A percentile compares a stretch with the other conserved stretches of the same genome.
These are phyloP conservation scores for Morus bassanus DNA, from an alignment of 2,797 vertebrate genomes.

Conservation along the genomic window DNA sequence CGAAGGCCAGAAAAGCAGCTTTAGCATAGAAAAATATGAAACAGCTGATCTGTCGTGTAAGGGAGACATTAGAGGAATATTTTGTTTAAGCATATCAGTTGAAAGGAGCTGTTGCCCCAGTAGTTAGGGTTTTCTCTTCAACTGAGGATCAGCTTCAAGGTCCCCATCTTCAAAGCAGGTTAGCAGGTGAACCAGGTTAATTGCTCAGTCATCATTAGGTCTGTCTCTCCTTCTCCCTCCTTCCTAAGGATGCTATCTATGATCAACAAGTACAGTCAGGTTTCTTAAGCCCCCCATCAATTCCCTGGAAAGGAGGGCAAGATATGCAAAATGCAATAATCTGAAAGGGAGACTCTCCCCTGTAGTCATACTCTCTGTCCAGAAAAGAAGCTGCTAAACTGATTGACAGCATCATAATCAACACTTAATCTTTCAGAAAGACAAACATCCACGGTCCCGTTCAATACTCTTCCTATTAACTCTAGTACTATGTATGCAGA, in stretches of 20 bases:
- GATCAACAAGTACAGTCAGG: neutral
- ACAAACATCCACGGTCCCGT: neutral
- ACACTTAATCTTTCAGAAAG: neutral
- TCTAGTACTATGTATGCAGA: neutral
- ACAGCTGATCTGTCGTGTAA: neutral
- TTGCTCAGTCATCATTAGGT: neutral
- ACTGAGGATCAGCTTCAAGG: neutral
- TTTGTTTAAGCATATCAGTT: neutral
- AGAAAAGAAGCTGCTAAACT: neutral
- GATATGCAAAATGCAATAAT: fast-evolving
- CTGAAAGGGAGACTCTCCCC: neutral
- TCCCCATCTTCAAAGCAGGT: neutral
- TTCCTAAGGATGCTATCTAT: neutral
- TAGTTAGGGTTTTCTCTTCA: neutral
- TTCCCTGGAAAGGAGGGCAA: neutral
- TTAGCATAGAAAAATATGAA: neutral
- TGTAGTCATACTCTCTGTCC: neutral
- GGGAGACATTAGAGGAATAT: neutral
- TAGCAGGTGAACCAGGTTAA: constrained; percentile 8
- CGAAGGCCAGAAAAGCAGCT: neutral
- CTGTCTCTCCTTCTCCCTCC: neutral
- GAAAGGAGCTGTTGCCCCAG: neutral
- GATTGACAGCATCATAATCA: neutral
- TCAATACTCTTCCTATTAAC: neutral
- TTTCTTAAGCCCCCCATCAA: neutral